Conservation (phyloP, 2,113 vertebrate genomes). For the Pedetes capensis region DNA sequence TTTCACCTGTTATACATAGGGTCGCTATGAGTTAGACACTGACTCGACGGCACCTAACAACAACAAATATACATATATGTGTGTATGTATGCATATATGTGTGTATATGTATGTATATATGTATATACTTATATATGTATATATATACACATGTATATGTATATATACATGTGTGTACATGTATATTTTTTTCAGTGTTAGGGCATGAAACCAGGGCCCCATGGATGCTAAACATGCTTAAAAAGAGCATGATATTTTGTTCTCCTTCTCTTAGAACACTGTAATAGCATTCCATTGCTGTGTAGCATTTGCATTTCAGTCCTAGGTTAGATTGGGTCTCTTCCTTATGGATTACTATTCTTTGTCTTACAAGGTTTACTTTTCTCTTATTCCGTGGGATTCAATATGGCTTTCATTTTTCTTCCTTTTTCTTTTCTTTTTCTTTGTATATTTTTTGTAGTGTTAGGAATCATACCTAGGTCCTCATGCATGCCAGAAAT, state of each 20-base stretch:
- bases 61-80: no score
- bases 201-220: not conserved
- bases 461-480: not conserved
- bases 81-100: no score
- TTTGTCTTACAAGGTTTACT: not conserved
- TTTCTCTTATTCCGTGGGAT: not conserved
- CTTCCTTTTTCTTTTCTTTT: not conserved
- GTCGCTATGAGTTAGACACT: no score
- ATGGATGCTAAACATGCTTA: not conserved
- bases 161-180: no score
- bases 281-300: not conserved
- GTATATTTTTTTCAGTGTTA: not conserved
- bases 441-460: not conserved
- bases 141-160: no score
- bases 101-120: no score
- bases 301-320: not conserved
- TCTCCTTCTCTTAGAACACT: not conserved
- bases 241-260: not conserved
- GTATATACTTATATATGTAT: no score
- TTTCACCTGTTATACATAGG: no score
- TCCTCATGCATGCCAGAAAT: not conserved
- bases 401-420: not conserved
- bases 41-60: no score
- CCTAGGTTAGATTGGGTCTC: not conserved
- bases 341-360: not conserved